Evolutionary conservation across 2,113 vertebrate genomes (phyloP), one percentile per base, ranked within the genome.

Genomic region (Pungitius pungitius): DNA sequence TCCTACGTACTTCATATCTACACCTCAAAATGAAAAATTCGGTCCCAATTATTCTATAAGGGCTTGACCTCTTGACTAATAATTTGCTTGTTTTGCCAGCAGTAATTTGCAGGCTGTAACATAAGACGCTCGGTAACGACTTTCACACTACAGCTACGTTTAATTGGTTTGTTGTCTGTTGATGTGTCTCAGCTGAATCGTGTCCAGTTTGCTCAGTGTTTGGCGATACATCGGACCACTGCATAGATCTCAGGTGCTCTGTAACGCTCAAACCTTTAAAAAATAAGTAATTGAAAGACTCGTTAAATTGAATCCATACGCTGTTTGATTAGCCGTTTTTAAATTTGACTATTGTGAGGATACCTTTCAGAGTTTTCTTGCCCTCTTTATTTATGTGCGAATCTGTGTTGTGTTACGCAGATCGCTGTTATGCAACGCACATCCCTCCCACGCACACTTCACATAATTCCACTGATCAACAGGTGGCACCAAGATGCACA

Each of bases 141-240:
- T 33, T 57, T 45, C 22, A 51, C 45, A 15, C 56, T n/a, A 3
- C 37, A 47, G 17, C 15, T 79, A 24, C 43, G 30, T 71, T 79
- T 80, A 8, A 27, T 35, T 26, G 20, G 27, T 15, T 39, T 15
- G 51, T 51, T 71, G 45, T 49, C 56, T 73, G 14, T 67, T 56
- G 55, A 45, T 59, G 35, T 43, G 39, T 52, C 11, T 65, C 40
- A 42, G 0, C 47, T 15, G 62, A 63, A 8, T 8, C 14, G 39
- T 17, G 27, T 60, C 26, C 55, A 43, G 47, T 61, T 67, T 79
- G 43, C 22, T 57, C n/a, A 42, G 3, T 33, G 37, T 72, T 62
- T 56, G 24, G 6, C 24, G 26, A 26, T 22, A 61, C 30, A 62
- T 37, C 35, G 30, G 30, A 33, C 37, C 18, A 7, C 11, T 17